These are phyloP conservation scores for Bombus breviceps DNA, from an alignment of 1,140 invertebrate species.

Conservation along the genomic window DNA sequence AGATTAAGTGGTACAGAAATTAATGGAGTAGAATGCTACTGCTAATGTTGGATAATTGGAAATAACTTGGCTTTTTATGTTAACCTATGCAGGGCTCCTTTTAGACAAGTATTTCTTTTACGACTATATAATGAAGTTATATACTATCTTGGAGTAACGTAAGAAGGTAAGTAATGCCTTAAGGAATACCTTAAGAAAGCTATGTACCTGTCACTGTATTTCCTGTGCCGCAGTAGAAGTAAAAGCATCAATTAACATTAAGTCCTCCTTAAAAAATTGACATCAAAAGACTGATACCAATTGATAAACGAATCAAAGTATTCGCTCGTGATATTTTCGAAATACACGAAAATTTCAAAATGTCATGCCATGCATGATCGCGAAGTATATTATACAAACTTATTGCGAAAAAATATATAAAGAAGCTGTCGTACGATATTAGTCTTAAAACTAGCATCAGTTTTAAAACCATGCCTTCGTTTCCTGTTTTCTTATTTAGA, in stretches of 20 bases:
- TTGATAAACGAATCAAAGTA: slow-evolving; percentile 9
- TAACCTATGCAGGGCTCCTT: not conserved
- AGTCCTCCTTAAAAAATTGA: slow-evolving; percentile 11
- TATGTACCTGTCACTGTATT: slow-evolving; percentile 76
- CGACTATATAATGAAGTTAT: not conserved
- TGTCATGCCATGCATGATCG: no score
- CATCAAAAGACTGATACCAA: slow-evolving; percentile 14
- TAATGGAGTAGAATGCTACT: not conserved
- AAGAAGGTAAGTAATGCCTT: not conserved
- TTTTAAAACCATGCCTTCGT: no score
- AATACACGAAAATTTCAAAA: not conserved
- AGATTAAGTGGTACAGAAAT: not conserved
- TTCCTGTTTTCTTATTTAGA: not conserved
- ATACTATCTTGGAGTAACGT: not conserved
- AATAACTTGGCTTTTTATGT: not conserved
- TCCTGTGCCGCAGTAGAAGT: slow-evolving; percentile 76
- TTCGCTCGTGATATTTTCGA: not conserved
- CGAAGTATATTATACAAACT: no score
- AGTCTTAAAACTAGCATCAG: no score
- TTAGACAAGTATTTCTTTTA: not conserved
- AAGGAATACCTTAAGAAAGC: slow-evolving; percentile 51
- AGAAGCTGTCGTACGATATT: no score
- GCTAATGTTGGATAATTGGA: not conserved
- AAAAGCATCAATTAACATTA: slow-evolving; percentile 74
- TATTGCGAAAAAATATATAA: no score